Conservation (phyloP, 2,797 vertebrate species). For the Channallabes apus region DNA sequence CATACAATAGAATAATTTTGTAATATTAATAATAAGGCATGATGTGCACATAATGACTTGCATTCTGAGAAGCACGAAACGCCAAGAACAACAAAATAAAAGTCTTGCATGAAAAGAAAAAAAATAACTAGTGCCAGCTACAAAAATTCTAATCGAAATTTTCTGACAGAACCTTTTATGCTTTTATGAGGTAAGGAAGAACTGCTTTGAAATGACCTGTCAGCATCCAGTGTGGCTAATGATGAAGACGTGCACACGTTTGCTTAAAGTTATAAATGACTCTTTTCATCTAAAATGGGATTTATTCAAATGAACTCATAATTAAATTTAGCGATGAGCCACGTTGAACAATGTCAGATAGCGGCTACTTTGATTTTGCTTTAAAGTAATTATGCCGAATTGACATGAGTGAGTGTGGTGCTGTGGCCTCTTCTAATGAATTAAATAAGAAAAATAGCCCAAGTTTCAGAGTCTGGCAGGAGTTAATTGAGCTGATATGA, state of each 20-base stretch:
- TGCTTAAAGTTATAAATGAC: conserved; percentile 56
- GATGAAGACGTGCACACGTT: conserved; percentile 66
- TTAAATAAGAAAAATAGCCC: conserved; percentile 83
- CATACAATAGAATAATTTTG: not conserved
- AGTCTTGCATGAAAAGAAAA: not conserved
- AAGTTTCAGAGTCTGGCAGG: conserved; percentile 76
- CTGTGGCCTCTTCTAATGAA: conserved; percentile 78
- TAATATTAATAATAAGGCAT: not conserved
- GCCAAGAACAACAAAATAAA: not conserved
- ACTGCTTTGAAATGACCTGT: conserved; percentile 62
- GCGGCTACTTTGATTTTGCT: conserved; percentile 79
- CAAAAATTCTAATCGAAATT: conserved; percentile 4
- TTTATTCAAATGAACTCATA: conserved; percentile 81
- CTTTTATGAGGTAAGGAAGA: conserved; percentile 31
- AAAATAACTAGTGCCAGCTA: not conserved
- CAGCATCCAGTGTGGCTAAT: conserved; percentile 63
- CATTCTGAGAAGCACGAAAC: not conserved
- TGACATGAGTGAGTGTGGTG: conserved; percentile 80
- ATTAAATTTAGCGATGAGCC: conserved; percentile 80
- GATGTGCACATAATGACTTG: not conserved
- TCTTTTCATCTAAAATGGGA: conserved; percentile 70
- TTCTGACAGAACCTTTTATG: conserved; percentile 9
- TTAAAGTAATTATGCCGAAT: conserved; percentile 81
- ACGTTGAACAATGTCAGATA: conserved; percentile 75
- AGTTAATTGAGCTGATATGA: conserved; percentile 79